Percentiles rank a stretch among this genome's conserved stretches.
phyloP scores from a whole-genome alignment of 2,888 invertebrate species.

The Acrobasis suavella region DNA sequence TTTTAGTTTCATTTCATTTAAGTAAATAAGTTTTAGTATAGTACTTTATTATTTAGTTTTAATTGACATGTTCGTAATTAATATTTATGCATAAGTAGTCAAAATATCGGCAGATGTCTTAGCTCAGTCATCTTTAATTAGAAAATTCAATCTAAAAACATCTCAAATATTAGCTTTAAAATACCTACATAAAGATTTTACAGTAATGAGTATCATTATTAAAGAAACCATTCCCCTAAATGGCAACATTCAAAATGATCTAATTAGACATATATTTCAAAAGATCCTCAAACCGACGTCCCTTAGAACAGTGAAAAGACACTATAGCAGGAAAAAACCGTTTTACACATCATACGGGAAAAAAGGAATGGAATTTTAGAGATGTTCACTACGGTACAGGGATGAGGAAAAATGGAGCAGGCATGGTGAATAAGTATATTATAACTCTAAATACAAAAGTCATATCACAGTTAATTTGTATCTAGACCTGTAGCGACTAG shows the following conservation, averaged over 20 bases:
- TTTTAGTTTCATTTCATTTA: too few species aligned
- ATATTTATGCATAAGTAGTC: too few species aligned
- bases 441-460: too few species aligned
- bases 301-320: conserved; percentile 25
- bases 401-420: conserved; percentile 6
- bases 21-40: too few species aligned
- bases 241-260: background rate
- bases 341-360: conserved; percentile 29
- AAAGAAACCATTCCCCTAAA: background rate
- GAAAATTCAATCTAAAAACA: too few species aligned
- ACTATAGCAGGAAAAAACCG: conserved; percentile 12
- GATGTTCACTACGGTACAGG: conserved; percentile 23
- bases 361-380: conserved; percentile 36
- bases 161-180: background rate
- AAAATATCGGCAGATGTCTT: too few species aligned
- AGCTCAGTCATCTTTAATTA: too few species aligned
- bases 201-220: background rate
- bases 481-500: too few species aligned
- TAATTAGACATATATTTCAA: conserved; percentile 9
- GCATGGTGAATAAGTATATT: background rate
- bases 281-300: background rate
- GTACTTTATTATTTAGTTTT: too few species aligned
- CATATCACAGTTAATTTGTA: too few species aligned
- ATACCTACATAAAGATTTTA: background rate
- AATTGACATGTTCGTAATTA: too few species aligned